These are phyloP conservation scores for Paraplagusia blochii DNA, from an alignment of 2,113 vertebrate species.

Conservation along the genomic window DNA sequence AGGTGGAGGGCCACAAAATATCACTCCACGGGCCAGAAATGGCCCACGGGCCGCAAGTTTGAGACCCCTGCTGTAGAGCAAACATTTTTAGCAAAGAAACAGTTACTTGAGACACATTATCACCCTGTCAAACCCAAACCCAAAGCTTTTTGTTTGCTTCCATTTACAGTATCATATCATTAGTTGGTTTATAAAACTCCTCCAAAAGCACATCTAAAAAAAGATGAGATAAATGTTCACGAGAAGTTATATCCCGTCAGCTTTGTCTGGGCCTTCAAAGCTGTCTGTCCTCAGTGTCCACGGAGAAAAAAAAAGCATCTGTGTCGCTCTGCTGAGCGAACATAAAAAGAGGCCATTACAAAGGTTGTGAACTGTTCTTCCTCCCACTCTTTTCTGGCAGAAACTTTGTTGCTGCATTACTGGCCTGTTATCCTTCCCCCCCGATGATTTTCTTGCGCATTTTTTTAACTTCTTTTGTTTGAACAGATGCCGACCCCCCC, in stretches of 20 bases:
- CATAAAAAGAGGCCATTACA: constrained; percentile 65
- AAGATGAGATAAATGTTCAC: too few relatives aligned
- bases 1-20: too few relatives aligned
- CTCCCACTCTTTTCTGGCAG: constrained; percentile 57
- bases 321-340: constrained; percentile 63
- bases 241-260: constrained; percentile 1
- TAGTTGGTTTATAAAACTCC: too few relatives aligned
- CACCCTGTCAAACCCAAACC: too few relatives aligned
- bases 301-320: constrained; percentile 18
- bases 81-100: too few relatives aligned
- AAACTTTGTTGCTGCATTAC: constrained; percentile 70
- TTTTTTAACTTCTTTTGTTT: constrained; percentile 74
- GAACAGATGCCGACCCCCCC: constrained; percentile 73
- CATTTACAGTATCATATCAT: too few relatives aligned
- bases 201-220: too few relatives aligned
- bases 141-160: too few relatives aligned
- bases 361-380: constrained; percentile 66
- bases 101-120: too few relatives aligned
- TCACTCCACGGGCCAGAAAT: too few relatives aligned
- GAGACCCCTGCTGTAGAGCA: too few relatives aligned
- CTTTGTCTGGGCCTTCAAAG: constrained; percentile 41
- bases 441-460: constrained; percentile 69
- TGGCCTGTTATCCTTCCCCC: constrained; percentile 70
- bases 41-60: too few relatives aligned
- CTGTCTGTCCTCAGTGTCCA: constrained; percentile 33